A percentile compares a stretch with the other conserved stretches of the same genome.
Conservation (phyloP, 1,140 invertebrate genomes). For the Drosophila takahashii region DNA sequence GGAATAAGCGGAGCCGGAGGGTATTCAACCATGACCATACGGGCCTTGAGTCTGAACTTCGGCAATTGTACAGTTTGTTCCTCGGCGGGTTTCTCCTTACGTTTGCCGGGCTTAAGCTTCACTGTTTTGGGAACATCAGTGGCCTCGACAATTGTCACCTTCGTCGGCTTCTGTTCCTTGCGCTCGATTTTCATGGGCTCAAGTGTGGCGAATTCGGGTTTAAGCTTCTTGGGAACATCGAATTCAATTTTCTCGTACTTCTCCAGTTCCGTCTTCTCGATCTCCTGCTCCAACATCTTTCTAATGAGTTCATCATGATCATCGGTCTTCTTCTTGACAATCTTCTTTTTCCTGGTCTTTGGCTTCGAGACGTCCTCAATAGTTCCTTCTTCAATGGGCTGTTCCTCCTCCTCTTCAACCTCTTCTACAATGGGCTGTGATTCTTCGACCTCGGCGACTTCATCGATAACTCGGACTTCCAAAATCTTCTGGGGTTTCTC, state of each 20-base stretch:
- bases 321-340: slow-evolving; percentile 74
- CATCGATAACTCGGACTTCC: slow-evolving; percentile 73
- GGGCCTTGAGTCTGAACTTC: slow-evolving; percentile 76
- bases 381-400: slow-evolving; percentile 34
- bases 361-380: slow-evolving; percentile 57
- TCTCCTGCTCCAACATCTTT: slow-evolving; percentile 77
- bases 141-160: slow-evolving; percentile 75
- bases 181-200: slow-evolving; percentile 80
- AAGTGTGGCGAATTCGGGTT: slow-evolving; percentile 73
- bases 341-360: slow-evolving; percentile 75
- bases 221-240: slow-evolving; percentile 73
- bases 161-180: slow-evolving; percentile 80
- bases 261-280: slow-evolving; percentile 82
- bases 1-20: slow-evolving; percentile 63
- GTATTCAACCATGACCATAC: slow-evolving; percentile 74
- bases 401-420: slow-evolving; percentile 66
- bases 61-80: slow-evolving; percentile 63
- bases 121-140: slow-evolving; percentile 72
- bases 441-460: slow-evolving; percentile 57
- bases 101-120: slow-evolving; percentile 76
- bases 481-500: slow-evolving; percentile 60
- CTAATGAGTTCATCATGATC: slow-evolving; percentile 82
- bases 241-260: slow-evolving; percentile 81
- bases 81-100: slow-evolving; percentile 74
- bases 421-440: slow-evolving; percentile 74